Evolutionary conservation across 1,140 invertebrate species (phyloP), one percentile per base, ranked within the genome.

Genomic region (Sinella curviseta): DNA sequence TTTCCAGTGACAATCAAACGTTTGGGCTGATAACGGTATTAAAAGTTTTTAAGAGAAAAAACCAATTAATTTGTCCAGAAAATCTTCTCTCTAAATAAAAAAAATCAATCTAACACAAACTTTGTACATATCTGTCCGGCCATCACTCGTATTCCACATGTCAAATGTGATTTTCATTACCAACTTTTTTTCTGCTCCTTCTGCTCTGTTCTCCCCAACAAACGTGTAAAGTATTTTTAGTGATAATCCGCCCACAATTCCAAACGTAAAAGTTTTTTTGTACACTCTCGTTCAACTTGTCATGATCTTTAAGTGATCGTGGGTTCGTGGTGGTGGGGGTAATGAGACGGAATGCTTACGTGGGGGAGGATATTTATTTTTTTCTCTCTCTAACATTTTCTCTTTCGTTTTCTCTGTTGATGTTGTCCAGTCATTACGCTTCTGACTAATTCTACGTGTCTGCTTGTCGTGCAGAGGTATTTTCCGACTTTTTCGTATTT

Each of bases 341-440:
- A 60, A 60, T 60, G 57, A 60, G 57, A 60, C 57, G 57, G 57
- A 60, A 60, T 48, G 39, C 39, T 8, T n/a, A 48, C 39, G 57
- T 8, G 24, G 57, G 57, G 39, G 20, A 48, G 20, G 39, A 48
- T 48, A 48, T 48, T 20, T 48, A 48, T 8, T 48, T 48, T 48
- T 48, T 12, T 48, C 39, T 48, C 39, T 48, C 39, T n/a, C n/a
- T n/a, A n/a, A n/a, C n/a, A n/a, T n/a, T n/a, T n/a, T n/a, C n/a
- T n/a, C n/a, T n/a, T n/a, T n/a, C n/a, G n/a, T n/a, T n/a, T n/a
- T n/a, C n/a, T n/a, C n/a, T n/a, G 39, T 48, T 8, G 8, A 20
- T 48, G 39, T 48, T 48, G 39, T 48, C 39, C 39, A 48, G 39
- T 20, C 8, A 12, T 20, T 12, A 12, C 39, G 8, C 8, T 12